Conservation (phyloP, 2,797 vertebrate species). For the Yasuhikotakia modesta region DNA sequence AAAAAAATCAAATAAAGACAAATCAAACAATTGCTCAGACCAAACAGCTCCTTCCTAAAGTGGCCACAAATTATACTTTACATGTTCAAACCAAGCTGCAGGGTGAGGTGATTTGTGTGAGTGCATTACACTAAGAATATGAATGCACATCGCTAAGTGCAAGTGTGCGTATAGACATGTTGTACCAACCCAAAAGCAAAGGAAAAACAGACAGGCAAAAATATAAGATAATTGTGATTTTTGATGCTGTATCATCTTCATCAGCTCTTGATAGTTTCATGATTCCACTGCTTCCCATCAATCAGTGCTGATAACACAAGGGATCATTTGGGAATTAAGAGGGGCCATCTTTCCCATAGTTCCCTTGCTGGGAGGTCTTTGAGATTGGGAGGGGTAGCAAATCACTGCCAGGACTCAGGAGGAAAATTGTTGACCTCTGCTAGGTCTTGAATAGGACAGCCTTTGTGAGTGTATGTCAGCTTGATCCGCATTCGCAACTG, state of each 20-base stretch:
- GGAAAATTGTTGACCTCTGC: slow-evolving; percentile 99
- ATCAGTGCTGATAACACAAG: slow-evolving; percentile 74
- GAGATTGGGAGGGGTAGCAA: slow-evolving; percentile 77
- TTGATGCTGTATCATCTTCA: slow-evolving; percentile 62
- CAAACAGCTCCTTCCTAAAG: slow-evolving; percentile 62
- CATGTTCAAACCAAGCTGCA: slow-evolving; percentile 15
- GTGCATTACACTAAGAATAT: slow-evolving; percentile 48
- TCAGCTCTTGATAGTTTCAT: slow-evolving; percentile 62
- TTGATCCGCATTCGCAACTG: slow-evolving; percentile 99
- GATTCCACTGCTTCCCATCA: slow-evolving; percentile 75
- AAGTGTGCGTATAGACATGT: slow-evolving; percentile 54
- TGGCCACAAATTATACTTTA: slow-evolving; percentile 57
- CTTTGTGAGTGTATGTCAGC: slow-evolving; percentile 97
- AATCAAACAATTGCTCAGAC: slow-evolving; percentile 63
- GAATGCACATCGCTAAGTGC: slow-evolving; percentile 43
- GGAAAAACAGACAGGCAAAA: slow-evolving; percentile 48
- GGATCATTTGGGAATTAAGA: slow-evolving; percentile 48
- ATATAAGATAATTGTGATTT: slow-evolving; percentile 71
- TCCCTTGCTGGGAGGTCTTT: slow-evolving; percentile 78
- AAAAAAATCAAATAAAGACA: slow-evolving; percentile 51
- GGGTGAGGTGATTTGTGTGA: background rate
- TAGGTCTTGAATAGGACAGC: slow-evolving; percentile 96
- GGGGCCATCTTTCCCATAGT: slow-evolving; percentile 88
- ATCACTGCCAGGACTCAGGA: slow-evolving; percentile 99
- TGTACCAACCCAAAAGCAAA: slow-evolving; percentile 58